phyloP scores from a whole-genome alignment of 2,888 invertebrate species.

The Drosophila dives region DNA sequence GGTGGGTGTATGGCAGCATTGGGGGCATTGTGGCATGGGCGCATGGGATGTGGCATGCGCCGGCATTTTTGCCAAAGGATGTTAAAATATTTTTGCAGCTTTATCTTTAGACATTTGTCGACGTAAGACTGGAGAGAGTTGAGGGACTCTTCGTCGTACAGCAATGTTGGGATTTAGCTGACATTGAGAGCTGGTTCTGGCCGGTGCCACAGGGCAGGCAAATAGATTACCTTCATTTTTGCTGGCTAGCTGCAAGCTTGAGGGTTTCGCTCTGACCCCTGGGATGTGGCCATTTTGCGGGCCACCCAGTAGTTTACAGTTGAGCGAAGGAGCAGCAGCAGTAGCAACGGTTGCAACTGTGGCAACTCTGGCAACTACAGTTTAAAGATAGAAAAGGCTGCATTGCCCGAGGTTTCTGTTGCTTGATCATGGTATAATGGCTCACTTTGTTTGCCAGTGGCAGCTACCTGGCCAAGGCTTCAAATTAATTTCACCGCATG shows the following conservation, averaged over 20 bases:
- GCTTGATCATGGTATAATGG: slow-evolving; percentile 11
- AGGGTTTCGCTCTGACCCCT: slow-evolving; percentile 51
- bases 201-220: slow-evolving; percentile 55
- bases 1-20: background rate
- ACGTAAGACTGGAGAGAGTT: slow-evolving; percentile 7
- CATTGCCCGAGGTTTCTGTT: slow-evolving; percentile 7
- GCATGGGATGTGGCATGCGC: slow-evolving; percentile 22
- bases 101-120: slow-evolving; percentile 75
- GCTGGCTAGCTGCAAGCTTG: slow-evolving; percentile 24
- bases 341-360: background rate
- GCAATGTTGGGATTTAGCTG: slow-evolving; percentile 74
- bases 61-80: slow-evolving; percentile 77
- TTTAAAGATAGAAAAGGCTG: slow-evolving; percentile 25
- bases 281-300: slow-evolving; percentile 78
- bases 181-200: slow-evolving; percentile 69
- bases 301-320: slow-evolving; percentile 63
- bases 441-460: slow-evolving; percentile 21
- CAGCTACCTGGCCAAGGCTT: slow-evolving; percentile 58
- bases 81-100: slow-evolving; percentile 80
- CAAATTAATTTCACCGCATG: slow-evolving; percentile 76
- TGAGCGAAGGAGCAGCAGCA: slow-evolving; percentile 20
- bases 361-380: background rate
- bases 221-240: slow-evolving; percentile 73
- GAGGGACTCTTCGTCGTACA: slow-evolving; percentile 57
- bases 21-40: background rate